Evolutionary conservation across 2,888 invertebrate species (phyloP).

Genomic region (Limnephilus lunatus): DNA sequence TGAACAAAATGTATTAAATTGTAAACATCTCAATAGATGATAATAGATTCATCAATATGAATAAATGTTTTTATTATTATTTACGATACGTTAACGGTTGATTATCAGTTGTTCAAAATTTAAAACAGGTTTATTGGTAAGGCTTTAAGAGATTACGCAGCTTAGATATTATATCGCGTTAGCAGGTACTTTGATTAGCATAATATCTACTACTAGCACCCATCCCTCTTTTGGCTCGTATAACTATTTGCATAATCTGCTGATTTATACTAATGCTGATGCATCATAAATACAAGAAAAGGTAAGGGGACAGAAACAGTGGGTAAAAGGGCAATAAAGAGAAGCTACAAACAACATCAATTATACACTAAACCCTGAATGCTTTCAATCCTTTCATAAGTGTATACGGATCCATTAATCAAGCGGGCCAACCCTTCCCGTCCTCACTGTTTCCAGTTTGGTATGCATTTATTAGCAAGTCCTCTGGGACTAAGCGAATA

Average conservation of each 20-base stretch:
- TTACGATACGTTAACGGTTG: too few species aligned
- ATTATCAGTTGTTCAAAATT: too few species aligned
- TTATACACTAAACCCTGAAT: constrained; percentile 27
- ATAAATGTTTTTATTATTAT: too few species aligned
- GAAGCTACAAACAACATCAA: constrained; percentile 36
- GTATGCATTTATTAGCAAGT: constrained; percentile 31
- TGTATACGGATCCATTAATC: constrained; percentile 22
- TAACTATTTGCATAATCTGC: constrained; percentile 24
- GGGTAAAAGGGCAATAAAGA: constrained; percentile 6
- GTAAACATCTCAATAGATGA: too few species aligned
- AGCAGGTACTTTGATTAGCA: neutral
- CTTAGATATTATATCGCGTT: neutral
- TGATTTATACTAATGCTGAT: constrained; percentile 33
- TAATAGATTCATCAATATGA: too few species aligned
- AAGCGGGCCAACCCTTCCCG: constrained; percentile 19
- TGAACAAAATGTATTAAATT: too few species aligned
- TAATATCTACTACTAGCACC: neutral
- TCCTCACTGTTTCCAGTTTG: neutral
- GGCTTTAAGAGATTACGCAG: neutral
- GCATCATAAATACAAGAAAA: neutral
- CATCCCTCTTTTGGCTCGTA: neutral
- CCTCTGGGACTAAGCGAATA: constrained; percentile 45
- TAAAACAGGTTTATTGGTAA: too few species aligned
- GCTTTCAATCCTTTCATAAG: constrained; percentile 39
- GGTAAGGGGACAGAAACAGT: neutral